Percentiles rank a stretch among this genome's conserved stretches.
Evolutionary conservation across 2,888 invertebrate genomes (phyloP).

Genomic region (Volucella bombylans): DNA sequence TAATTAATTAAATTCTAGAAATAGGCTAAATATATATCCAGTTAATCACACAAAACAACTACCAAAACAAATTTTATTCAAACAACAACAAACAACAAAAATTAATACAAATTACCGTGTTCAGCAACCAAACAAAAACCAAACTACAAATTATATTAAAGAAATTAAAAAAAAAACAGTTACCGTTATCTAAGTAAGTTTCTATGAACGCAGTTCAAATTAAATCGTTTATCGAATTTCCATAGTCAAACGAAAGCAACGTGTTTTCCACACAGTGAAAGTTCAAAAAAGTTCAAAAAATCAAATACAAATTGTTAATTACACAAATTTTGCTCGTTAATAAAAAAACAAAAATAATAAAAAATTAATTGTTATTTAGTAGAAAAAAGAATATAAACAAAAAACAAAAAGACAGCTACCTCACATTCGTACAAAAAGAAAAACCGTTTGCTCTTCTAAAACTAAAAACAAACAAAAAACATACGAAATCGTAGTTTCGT

Average conservation of each 20-base stretch:
- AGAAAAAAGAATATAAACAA: conserved; percentile 63
- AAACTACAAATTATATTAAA: conserved; percentile 70
- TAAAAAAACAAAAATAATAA: conserved; percentile 32
- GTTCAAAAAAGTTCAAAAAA: conserved; percentile 65
- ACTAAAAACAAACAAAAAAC: conserved; percentile 45
- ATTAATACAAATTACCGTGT: conserved; percentile 74
- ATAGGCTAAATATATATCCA: conserved; percentile 58
- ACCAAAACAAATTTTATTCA: conserved; percentile 73
- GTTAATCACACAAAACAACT: conserved; percentile 65
- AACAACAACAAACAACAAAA: conserved; percentile 68
- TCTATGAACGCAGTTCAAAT: conserved; percentile 72
- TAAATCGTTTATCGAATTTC: conserved; percentile 68
- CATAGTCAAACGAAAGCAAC: conserved; percentile 53
- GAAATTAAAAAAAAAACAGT: neutral
- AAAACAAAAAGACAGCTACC: conserved; percentile 69
- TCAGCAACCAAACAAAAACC: conserved; percentile 74
- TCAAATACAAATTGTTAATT: conserved; percentile 70
- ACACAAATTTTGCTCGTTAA: conserved; percentile 69
- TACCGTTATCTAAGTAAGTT: conserved; percentile 70
- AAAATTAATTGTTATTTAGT: conserved; percentile 71
- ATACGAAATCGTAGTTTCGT: conserved; percentile 63
- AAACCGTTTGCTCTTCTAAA: conserved; percentile 68
- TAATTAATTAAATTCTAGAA: conserved; percentile 61
- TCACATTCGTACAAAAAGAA: conserved; percentile 72
- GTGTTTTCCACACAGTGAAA: conserved; percentile 67